Base-by-base conservation (phyloP, 2,797 vertebrate genomes). In the Selene dorsalis region DNA sequence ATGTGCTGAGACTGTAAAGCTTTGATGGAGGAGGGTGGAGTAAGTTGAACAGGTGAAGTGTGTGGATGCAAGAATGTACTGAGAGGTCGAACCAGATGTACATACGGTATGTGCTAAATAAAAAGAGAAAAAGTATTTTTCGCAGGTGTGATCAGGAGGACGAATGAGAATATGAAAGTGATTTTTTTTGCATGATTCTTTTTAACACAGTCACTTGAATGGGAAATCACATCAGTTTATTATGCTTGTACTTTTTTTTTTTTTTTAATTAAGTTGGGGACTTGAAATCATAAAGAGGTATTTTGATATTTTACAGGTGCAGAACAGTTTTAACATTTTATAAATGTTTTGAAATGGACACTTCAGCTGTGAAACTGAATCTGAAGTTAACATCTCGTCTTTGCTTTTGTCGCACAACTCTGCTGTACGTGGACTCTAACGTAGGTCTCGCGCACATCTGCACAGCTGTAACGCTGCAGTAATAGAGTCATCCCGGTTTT, bases 241-340 rank as follows among this genome's bases (percentile, higher is more conserved):
- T 59, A 48, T 43, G 13, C 18, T 79, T 76, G 64, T 76, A 32
- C 24, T 2, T 32, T 26, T 71, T 64, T 84, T 69, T 80, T 77
- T 71, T 59, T 60, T 30, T 52, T 16, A 69, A 84, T 84, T 79
- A 84, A 92, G 75, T 24, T 22, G 7, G 79, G 74, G 74, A 88
- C 85, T 89, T 91, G 50, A 91, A 89, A 91, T 87, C 61, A 64
- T 71, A 63, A 60, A 88, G 62, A 78, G 73, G 60, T 84, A 84
- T 88, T 92, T 79, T 89, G 61, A 83, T 84, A 39, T 87, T 77
- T 69, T 72, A 79, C 74, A 82, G 61, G 56, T 65, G 76, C 41
- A 16, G 35, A 73, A 60, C 43, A 83, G 69, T 83, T 77, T 84
- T 84, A 85, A 86, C 71, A 73, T 89, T 91, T 84, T 88, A 66